Evolutionary conservation across 1,140 invertebrate genomes (phyloP).

Genomic region (Lucilia cuprina): DNA sequence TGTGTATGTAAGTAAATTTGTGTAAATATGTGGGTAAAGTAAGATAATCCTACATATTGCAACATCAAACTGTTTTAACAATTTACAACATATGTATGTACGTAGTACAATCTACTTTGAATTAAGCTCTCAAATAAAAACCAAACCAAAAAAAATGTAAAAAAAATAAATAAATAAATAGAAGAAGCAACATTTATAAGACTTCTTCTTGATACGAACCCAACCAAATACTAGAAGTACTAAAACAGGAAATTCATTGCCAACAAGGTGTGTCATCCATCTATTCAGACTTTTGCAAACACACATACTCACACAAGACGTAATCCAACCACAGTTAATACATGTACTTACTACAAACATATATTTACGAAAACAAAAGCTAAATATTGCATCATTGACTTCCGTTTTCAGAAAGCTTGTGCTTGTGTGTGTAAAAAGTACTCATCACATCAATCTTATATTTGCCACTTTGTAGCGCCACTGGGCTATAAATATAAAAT

Average conservation of each 20-base stretch:
- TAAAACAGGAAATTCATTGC: constrained; percentile 31
- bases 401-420: constrained; percentile 19
- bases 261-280: constrained; percentile 33
- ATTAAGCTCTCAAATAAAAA: neutral
- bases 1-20: neutral
- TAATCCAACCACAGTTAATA: too few relatives aligned
- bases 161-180: neutral
- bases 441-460: neutral
- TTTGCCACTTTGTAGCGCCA: neutral
- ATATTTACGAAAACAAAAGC: neutral
- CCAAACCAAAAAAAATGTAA: neutral
- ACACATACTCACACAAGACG: too few relatives aligned
- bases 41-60: constrained; percentile 17
- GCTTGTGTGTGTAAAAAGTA: too few relatives aligned
- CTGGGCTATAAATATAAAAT: too few relatives aligned
- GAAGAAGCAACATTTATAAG: constrained; percentile 16
- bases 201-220: constrained; percentile 6
- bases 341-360: too few relatives aligned
- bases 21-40: neutral
- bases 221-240: neutral
- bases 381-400: constrained; percentile 28
- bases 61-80: neutral
- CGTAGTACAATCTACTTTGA: neutral
- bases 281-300: neutral
- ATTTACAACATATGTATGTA: too few relatives aligned